These are phyloP conservation scores for Peribatodes rhomboidaria DNA, from an alignment of 2,888 invertebrate genomes.

Conservation along the genomic window DNA sequence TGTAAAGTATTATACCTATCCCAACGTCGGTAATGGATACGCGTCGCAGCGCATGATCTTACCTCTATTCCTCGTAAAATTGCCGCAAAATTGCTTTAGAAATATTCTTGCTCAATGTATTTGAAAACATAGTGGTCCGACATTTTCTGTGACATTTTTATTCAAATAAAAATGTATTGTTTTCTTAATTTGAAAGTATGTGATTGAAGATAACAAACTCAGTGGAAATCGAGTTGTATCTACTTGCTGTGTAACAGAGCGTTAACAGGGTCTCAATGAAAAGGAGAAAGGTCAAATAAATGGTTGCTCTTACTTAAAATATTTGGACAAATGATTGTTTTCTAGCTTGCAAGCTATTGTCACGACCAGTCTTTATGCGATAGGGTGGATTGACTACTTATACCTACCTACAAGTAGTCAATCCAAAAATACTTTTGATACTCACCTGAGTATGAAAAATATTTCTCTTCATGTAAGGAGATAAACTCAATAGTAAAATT, in stretches of 20 bases:
- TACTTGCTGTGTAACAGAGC: not conserved
- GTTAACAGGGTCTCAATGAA: not conserved
- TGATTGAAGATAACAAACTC: conserved; percentile 18
- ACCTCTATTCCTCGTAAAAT: conserved; percentile 37
- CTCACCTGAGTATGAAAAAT: too few species aligned
- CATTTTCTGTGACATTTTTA: conserved; percentile 17
- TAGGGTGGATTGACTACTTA: not conserved
- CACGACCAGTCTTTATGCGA: too few species aligned
- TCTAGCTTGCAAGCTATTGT: not conserved
- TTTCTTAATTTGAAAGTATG: conserved; percentile 16
- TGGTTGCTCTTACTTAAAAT: not conserved
- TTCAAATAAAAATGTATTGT: conserved; percentile 20
- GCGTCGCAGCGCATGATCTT: conserved; percentile 38
- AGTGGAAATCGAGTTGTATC: not conserved
- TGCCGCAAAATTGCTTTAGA: conserved; percentile 35
- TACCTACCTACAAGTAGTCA: too few species aligned
- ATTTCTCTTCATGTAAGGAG: too few species aligned
- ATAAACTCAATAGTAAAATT: not conserved
- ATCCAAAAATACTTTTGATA: too few species aligned
- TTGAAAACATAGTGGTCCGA: conserved; percentile 23
- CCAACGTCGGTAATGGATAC: conserved; percentile 37
- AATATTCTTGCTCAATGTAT: conserved; percentile 30
- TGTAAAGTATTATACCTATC: conserved; percentile 39
- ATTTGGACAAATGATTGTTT: not conserved
- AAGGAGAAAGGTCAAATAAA: not conserved